Evolutionary conservation across 2,113 vertebrate species (phyloP).

Genomic region (Myiozetetes cayanensis): DNA sequence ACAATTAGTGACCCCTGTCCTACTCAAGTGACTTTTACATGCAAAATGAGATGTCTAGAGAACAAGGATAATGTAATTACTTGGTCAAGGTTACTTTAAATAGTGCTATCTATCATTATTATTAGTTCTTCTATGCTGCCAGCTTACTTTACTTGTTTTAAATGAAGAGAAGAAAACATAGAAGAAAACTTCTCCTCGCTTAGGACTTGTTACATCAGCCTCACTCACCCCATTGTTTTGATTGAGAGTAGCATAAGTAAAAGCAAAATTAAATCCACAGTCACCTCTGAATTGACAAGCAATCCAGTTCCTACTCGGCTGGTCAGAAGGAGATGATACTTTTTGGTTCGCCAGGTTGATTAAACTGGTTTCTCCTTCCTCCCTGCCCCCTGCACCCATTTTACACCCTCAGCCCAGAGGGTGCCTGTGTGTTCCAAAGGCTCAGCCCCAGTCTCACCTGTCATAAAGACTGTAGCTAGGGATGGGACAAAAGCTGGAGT

Average conservation of each 20-base stretch:
- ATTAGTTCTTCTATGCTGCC: neutral
- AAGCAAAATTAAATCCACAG: neutral
- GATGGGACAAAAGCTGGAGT: neutral
- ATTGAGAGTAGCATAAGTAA: neutral
- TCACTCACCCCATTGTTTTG: fast-evolving
- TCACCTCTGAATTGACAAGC: neutral
- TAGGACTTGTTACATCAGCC: neutral
- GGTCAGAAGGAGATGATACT: neutral
- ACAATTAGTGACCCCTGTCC: neutral
- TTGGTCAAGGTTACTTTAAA: neutral
- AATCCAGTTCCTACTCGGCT: neutral
- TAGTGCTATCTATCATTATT: neutral
- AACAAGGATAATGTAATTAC: neutral
- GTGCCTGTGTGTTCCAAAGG: neutral
- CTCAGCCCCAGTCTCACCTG: neutral
- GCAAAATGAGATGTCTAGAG: neutral
- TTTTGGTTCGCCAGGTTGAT: neutral
- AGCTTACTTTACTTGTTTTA: neutral
- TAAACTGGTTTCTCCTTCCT: neutral
- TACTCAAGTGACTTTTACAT: neutral
- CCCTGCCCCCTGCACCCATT: neutral
- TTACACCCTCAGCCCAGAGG: neutral
- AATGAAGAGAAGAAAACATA: neutral
- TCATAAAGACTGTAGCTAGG: neutral
- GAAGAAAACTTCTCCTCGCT: neutral